Evolutionary conservation across 1,140 invertebrate genomes (phyloP).

Genomic region (Trichogramma pretiosum): DNA sequence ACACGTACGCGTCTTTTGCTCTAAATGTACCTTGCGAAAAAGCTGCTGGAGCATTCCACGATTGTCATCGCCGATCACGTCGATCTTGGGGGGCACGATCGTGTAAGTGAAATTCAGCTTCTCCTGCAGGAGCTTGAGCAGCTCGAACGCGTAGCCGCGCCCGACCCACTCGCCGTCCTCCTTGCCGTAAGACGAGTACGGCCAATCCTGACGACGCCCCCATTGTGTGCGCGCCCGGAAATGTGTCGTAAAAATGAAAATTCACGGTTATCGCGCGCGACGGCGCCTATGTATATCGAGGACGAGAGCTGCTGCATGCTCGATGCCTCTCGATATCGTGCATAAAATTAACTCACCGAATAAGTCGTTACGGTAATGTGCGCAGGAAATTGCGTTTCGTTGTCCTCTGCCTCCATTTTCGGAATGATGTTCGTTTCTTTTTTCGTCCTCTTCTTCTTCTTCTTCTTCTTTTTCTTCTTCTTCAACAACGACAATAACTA

Average conservation of each 20-base stretch:
- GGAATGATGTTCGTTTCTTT: too few relatives aligned
- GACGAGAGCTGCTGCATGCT: too few relatives aligned
- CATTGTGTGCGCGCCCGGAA: too few relatives aligned
- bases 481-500: too few relatives aligned
- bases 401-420: too few relatives aligned
- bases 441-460: neutral
- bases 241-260: conserved; percentile 7
- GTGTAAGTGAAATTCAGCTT: conserved; percentile 67
- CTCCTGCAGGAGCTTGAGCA: conserved; percentile 57
- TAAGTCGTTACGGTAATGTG: conserved; percentile 13
- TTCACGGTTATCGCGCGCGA: neutral
- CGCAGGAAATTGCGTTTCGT: too few relatives aligned
- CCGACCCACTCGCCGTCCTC: conserved; percentile 48
- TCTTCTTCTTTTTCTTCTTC: neutral
- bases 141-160: conserved; percentile 60
- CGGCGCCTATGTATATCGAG: too few relatives aligned
- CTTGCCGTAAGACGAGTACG: conserved; percentile 32
- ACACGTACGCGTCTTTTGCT: too few relatives aligned
- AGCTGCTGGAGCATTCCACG: conserved; percentile 54
- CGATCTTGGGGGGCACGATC: conserved; percentile 51
- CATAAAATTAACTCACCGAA: conserved; percentile 3
- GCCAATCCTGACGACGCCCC: conserved; percentile 34
- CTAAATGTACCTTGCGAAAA: conserved; percentile 46
- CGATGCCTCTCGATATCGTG: neutral
- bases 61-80: conserved; percentile 48